Conservation (phyloP, 2,113 vertebrate genomes). For the Pedionomus torquatus region DNA sequence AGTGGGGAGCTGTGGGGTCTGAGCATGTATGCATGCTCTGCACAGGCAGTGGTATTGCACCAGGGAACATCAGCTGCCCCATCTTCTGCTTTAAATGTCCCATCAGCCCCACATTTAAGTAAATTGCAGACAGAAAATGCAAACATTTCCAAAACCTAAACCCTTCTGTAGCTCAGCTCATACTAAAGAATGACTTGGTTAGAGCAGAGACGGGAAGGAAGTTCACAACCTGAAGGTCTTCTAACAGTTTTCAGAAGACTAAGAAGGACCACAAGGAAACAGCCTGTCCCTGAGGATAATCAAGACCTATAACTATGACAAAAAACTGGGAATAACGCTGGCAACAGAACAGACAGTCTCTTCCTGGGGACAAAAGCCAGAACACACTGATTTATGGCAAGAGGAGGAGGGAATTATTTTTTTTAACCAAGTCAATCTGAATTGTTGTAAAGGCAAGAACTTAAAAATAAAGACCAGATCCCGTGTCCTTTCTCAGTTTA, state of each 20-base stretch:
- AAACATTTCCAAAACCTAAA: background rate
- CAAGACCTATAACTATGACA: background rate
- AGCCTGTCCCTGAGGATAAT: background rate
- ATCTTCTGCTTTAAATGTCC: background rate
- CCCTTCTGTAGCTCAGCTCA: background rate
- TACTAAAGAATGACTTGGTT: fast-evolving
- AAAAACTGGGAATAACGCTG: background rate
- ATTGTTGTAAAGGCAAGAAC: background rate
- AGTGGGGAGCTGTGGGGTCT: background rate
- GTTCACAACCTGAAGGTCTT: background rate
- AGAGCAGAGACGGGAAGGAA: background rate
- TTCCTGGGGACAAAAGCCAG: constrained; percentile 1
- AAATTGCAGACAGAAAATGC: background rate
- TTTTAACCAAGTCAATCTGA: background rate
- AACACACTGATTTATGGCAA: background rate
- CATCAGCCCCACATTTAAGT: background rate
- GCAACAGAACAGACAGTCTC: background rate
- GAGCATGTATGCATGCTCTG: fast-evolving
- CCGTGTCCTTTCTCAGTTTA: background rate
- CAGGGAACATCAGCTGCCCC: background rate
- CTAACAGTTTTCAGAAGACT: background rate
- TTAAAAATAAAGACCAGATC: constrained; percentile 6
- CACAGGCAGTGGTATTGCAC: background rate
- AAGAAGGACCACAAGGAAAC: background rate
- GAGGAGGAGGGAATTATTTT: background rate